Evolutionary conservation across 2,888 invertebrate species (phyloP), one percentile per base, ranked within the genome.

Genomic region (Oligia latruncula): DNA sequence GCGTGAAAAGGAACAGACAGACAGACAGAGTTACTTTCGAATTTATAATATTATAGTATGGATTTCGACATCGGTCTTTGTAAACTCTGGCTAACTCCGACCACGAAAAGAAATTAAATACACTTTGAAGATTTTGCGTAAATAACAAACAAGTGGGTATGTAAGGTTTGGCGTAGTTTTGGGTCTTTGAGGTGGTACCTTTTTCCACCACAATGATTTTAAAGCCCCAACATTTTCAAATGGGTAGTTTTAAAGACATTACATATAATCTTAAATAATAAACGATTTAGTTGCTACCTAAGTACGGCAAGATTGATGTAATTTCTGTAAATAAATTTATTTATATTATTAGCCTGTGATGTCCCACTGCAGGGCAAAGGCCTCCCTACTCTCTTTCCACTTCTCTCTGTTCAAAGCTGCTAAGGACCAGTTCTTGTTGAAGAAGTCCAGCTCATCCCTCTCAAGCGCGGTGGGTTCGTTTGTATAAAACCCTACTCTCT

Each of bases 111-210:
- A 83, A 66, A 71, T 60, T 35, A 70, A 46, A 62, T 66, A 40
- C 8, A 9, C 23, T 29, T 4, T 29, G 15, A 81, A 83, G 71
- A 83, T 66, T 66, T 78, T 71, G 8, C 46, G 17, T 62, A 60
- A 58, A 83, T 66, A 83, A 46, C 46, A 43, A 71, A 67, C 71
- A 62, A 62, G 66, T 29, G 1, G 29, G 29, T 46, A 40, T n/a
- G 17, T 49, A 29, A 64, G 55, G 80, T 65, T 65, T 65, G 20
- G 70, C 52, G 52, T 23, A 74, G 58, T 66, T 72, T 49, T n/a
- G 85, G 85, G 70, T 71, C 60, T 46, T 81, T 80, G 70, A 74
- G 81, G 65, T 84, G 60, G 23, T 35, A 71, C 81, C 85, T 60
- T 80, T 70, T 84, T 73, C 40, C 55, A 49, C 73, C 65, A 46